Conservation (phyloP, 2,113 vertebrate species). For the Arizona elegans region DNA sequence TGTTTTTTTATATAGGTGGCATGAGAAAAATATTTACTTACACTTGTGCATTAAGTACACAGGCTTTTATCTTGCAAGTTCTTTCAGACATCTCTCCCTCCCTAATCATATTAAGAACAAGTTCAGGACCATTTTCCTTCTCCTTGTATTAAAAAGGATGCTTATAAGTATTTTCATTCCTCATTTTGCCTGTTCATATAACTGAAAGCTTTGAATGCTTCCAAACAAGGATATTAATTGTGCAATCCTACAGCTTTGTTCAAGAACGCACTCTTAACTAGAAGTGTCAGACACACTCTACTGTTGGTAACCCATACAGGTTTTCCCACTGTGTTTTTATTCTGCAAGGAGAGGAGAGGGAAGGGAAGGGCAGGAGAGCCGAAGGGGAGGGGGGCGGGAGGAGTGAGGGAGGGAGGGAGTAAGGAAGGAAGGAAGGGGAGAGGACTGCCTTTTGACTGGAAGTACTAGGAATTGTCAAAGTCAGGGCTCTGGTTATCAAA, state of each 20-base stretch:
- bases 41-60: background rate
- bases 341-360: background rate
- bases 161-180: background rate
- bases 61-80: background rate
- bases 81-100: background rate
- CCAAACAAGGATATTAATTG: background rate
- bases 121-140: background rate
- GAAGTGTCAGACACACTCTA: background rate
- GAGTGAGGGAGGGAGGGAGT: rapidly evolving
- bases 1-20: background rate
- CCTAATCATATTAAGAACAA: background rate
- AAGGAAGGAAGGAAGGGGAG: background rate
- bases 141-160: background rate
- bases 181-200: background rate
- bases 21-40: background rate
- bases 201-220: background rate
- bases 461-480: background rate
- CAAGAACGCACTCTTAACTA: background rate
- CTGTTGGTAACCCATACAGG: background rate
- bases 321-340: background rate
- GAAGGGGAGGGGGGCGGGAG: background rate
- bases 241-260: background rate
- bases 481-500: background rate
- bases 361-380: background rate
- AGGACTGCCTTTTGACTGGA: background rate